Evolutionary conservation across 2,113 vertebrate species (phyloP).

Genomic region (Albula goreensis): DNA sequence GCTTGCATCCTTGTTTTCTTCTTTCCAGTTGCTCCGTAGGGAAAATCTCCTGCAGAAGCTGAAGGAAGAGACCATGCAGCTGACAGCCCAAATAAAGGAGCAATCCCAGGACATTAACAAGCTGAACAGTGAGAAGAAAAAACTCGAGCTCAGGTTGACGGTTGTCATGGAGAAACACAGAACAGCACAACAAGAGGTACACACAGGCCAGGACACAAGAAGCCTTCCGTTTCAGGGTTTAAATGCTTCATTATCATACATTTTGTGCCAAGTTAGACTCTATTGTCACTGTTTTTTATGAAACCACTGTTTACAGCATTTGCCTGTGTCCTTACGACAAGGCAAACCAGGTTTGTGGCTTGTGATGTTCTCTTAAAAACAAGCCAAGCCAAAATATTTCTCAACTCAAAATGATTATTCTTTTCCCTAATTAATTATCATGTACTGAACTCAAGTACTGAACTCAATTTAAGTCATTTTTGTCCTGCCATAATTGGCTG

Average conservation of each 20-base stretch:
- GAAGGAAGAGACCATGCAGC: slow-evolving; percentile 48
- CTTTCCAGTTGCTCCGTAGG: slow-evolving; percentile 48
- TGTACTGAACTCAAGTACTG: neutral
- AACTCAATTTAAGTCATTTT: neutral
- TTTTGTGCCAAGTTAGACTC: slow-evolving; percentile 18
- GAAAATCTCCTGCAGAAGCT: slow-evolving; percentile 55
- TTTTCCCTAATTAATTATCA: neutral
- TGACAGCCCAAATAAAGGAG: slow-evolving; percentile 59
- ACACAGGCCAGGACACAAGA: slow-evolving; percentile 33
- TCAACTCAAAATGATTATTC: neutral
- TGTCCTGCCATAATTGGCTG: neutral
- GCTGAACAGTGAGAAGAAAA: slow-evolving; percentile 53
- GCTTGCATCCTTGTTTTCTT: slow-evolving; percentile 40
- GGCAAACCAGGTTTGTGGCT: neutral
- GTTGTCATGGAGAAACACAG: slow-evolving; percentile 58
- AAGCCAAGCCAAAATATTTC: neutral
- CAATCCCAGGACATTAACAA: slow-evolving; percentile 48
- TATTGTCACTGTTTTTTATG: neutral
- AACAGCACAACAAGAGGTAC: slow-evolving; percentile 60
- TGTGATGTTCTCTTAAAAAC: neutral
- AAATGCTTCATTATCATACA: slow-evolving; percentile 14
- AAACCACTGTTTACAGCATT: neutral
- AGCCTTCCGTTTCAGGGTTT: slow-evolving; percentile 25
- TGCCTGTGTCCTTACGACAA: neutral
- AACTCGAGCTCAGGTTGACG: slow-evolving; percentile 60